A percentile compares a stretch with the other conserved stretches of the same genome.
Conservation (phyloP, 2,113 vertebrate species). For the Sturnus vulgaris region DNA sequence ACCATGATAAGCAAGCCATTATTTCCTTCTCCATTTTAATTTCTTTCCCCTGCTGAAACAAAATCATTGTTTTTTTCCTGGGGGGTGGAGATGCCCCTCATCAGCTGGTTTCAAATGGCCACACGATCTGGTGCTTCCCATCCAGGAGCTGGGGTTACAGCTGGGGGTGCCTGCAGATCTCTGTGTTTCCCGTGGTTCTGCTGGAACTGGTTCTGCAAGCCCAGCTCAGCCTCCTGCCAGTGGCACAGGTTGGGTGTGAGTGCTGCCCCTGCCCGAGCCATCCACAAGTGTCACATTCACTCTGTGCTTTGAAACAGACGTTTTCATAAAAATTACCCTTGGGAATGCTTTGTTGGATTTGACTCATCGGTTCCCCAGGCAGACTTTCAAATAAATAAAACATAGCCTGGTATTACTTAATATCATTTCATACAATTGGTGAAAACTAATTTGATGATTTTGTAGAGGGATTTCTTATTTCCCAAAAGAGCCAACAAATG, state of each 20-base stretch:
- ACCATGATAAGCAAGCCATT: neutral
- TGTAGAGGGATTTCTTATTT: slow-evolving; percentile 46
- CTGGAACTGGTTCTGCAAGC: neutral
- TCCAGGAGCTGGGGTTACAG: neutral
- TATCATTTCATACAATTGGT: slow-evolving; percentile 13
- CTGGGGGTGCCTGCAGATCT: neutral
- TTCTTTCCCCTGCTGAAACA: neutral
- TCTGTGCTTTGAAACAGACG: neutral
- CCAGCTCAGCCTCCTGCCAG: neutral
- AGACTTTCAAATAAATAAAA: slow-evolving; percentile 30
- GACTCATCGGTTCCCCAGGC: neutral
- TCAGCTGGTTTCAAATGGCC: neutral
- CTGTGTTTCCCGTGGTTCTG: neutral
- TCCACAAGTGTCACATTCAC: neutral
- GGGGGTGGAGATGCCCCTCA: neutral
- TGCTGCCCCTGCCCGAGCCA: neutral
- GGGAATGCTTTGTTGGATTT: neutral
- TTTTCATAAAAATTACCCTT: slow-evolving; percentile 9
- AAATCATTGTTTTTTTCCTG: neutral
- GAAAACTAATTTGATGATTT: slow-evolving; percentile 59
- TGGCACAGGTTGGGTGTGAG: neutral
- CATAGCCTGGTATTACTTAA: neutral
- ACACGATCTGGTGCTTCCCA: neutral
- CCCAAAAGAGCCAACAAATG: slow-evolving; percentile 58
- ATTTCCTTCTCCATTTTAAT: neutral